Evolutionary conservation across 2,888 invertebrate species (phyloP).

Genomic region (Spilarctia lutea): DNA sequence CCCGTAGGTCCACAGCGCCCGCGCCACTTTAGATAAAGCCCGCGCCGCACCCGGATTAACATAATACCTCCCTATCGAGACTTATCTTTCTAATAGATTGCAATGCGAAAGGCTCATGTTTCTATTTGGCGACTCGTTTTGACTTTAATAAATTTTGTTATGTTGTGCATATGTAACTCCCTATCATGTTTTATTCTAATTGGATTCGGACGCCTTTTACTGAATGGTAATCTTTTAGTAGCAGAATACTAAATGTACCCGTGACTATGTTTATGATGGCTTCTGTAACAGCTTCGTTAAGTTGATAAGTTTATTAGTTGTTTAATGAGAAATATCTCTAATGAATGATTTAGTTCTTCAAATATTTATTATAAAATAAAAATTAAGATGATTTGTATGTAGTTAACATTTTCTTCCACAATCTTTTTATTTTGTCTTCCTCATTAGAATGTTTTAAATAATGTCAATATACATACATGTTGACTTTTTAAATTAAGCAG

Average conservation of each 20-base stretch:
- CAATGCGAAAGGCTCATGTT: slow-evolving; percentile 83
- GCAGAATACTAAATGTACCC: slow-evolving; percentile 42
- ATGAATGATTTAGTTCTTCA: background rate
- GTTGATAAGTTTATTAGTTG: slow-evolving; percentile 36
- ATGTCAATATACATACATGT: slow-evolving; percentile 30
- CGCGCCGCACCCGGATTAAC: slow-evolving; percentile 79
- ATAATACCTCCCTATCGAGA: slow-evolving; percentile 80
- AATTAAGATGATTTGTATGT: background rate
- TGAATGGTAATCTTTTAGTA: slow-evolving; percentile 55
- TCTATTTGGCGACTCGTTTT: slow-evolving; percentile 79
- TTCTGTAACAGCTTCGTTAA: slow-evolving; percentile 22
- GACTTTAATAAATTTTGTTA: slow-evolving; percentile 75
- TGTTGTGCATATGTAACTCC: slow-evolving; percentile 74
- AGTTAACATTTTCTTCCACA: background rate
- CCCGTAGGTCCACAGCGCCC: slow-evolving; percentile 71
- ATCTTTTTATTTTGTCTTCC: slow-evolving; percentile 11
- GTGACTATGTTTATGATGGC: slow-evolving; percentile 11
- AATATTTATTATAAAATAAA: background rate
- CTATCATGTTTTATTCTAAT: slow-evolving; percentile 52
- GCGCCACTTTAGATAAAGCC: slow-evolving; percentile 83
- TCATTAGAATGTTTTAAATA: slow-evolving; percentile 31
- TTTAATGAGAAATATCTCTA: slow-evolving; percentile 21
- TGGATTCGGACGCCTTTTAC: slow-evolving; percentile 66
- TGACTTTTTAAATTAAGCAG: background rate
- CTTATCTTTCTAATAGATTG: slow-evolving; percentile 83